These are phyloP conservation scores for Phorcus lineatus DNA, from an alignment of 2,888 invertebrate species.

Conservation along the genomic window DNA sequence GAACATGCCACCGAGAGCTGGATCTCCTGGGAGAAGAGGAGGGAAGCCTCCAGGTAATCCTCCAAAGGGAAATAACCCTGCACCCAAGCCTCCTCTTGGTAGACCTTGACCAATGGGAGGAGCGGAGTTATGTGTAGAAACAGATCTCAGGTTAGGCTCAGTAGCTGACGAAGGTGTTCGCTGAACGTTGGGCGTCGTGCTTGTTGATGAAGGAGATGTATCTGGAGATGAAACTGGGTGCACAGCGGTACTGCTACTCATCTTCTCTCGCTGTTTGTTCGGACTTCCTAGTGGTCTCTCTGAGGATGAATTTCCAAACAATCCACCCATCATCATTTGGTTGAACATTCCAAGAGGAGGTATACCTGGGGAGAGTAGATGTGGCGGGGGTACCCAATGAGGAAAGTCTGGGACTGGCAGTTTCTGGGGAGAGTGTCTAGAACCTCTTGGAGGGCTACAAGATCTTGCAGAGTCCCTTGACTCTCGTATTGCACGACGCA, in stretches of 20 bases:
- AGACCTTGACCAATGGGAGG: conserved; percentile 10
- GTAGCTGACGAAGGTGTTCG: conserved; percentile 14
- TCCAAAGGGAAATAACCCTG: conserved; percentile 11
- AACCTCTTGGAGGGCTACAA: conserved; percentile 13
- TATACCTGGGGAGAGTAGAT: conserved; percentile 9
- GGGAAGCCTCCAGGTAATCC: conserved; percentile 28
- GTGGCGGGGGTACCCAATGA: conserved; percentile 37
- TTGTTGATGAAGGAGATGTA: conserved; percentile 23
- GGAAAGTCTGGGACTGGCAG: conserved; percentile 24
- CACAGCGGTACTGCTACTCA: neutral
- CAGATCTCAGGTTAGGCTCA: conserved; percentile 7
- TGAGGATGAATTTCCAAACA: conserved; percentile 29
- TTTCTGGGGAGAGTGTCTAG: conserved; percentile 16
- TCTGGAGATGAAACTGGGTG: conserved; percentile 13
- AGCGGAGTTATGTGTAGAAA: conserved; percentile 2
- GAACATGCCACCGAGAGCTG: conserved; percentile 44
- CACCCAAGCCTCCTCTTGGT: conserved; percentile 12
- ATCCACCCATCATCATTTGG: conserved; percentile 37
- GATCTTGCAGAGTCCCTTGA: conserved; percentile 24
- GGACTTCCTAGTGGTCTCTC: neutral
- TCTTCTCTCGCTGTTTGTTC: neutral
- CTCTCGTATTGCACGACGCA: conserved; percentile 22
- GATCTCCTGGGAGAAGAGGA: conserved; percentile 49
- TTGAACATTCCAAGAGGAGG: conserved; percentile 34
- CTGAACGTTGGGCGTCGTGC: neutral